Percentiles rank a stretch among this genome's conserved stretches.
These are phyloP conservation scores for Nomada ferruginata DNA, from an alignment of 2,888 invertebrate genomes.

Conservation along the genomic window DNA sequence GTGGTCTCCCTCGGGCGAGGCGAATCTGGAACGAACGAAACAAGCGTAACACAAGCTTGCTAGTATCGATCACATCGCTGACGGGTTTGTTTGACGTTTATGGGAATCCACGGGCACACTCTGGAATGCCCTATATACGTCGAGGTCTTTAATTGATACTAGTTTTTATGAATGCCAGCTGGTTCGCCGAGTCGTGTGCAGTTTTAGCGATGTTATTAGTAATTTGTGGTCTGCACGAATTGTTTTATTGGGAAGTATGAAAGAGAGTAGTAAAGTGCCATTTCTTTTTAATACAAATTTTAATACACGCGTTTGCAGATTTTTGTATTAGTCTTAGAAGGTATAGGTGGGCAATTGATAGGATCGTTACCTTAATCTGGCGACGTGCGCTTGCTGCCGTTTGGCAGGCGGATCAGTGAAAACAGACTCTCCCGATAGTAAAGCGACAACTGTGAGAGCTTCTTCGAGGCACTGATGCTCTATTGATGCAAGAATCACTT, in stretches of 20 bases:
- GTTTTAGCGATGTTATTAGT: no score
- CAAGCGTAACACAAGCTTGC: slow-evolving; percentile 16
- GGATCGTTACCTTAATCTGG: slow-evolving; percentile 85
- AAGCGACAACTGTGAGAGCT: slow-evolving; percentile 93
- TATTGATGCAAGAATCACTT: slow-evolving; percentile 91
- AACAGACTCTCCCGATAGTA: slow-evolving; percentile 95
- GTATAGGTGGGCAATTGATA: background rate
- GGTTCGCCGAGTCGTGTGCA: no score
- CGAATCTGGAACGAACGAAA: slow-evolving; percentile 87
- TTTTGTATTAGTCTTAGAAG: no score
- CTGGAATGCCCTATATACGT: background rate
- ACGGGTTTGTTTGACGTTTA: slow-evolving; percentile 43
- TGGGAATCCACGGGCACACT: slow-evolving; percentile 21
- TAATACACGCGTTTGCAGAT: no score
- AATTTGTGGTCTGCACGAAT: no score
- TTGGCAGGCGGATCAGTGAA: slow-evolving; percentile 91
- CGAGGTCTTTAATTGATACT: background rate
- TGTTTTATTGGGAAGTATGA: no score
- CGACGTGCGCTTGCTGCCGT: slow-evolving; percentile 90
- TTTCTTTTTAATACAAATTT: no score
- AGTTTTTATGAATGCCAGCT: no score
- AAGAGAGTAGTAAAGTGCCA: no score
- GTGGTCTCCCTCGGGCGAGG: slow-evolving; percentile 95
- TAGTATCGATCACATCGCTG: slow-evolving; percentile 46
- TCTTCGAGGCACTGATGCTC: slow-evolving; percentile 92